These are phyloP conservation scores for Galbula dea DNA, from an alignment of 2,113 vertebrate genomes.

Conservation along the genomic window DNA sequence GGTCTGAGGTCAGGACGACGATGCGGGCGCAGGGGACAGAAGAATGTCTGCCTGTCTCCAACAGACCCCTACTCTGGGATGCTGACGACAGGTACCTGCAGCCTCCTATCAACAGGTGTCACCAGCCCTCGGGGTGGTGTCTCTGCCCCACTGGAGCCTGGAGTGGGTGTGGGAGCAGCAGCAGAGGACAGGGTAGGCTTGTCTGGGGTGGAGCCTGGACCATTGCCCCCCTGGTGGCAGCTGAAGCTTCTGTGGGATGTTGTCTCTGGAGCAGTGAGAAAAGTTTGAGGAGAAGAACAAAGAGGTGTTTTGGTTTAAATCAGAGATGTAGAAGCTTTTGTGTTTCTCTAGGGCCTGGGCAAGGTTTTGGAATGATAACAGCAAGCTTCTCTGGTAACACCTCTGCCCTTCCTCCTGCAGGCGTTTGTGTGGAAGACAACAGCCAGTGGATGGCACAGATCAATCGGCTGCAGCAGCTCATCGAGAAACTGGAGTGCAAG, in stretches of 20 bases:
- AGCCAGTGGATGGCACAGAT: conserved; percentile 90
- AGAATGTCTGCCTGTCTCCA: conserved; percentile 79
- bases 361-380: background rate
- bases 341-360: background rate
- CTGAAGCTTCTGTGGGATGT: background rate
- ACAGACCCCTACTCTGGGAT: conserved; percentile 79
- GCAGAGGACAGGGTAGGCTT: background rate
- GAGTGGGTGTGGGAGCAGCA: background rate
- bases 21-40: conserved; percentile 81
- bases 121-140: fast-evolving
- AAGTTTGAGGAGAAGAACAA: background rate
- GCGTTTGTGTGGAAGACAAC: conserved; percentile 75
- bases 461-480: conserved; percentile 89
- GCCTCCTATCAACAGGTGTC: background rate
- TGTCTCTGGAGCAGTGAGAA: background rate
- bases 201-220: background rate
- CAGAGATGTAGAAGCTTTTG: background rate
- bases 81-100: conserved; percentile 79
- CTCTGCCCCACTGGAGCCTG: background rate
- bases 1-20: conserved; percentile 62
- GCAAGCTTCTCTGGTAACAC: background rate
- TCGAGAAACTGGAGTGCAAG: conserved; percentile 93
- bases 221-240: background rate
- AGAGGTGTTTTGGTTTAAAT: background rate
- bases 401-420: conserved; percentile 45